Percentiles rank a stretch among this genome's conserved stretches.
Evolutionary conservation across 2,888 invertebrate genomes (phyloP).

Genomic region (Drosophila histrio): DNA sequence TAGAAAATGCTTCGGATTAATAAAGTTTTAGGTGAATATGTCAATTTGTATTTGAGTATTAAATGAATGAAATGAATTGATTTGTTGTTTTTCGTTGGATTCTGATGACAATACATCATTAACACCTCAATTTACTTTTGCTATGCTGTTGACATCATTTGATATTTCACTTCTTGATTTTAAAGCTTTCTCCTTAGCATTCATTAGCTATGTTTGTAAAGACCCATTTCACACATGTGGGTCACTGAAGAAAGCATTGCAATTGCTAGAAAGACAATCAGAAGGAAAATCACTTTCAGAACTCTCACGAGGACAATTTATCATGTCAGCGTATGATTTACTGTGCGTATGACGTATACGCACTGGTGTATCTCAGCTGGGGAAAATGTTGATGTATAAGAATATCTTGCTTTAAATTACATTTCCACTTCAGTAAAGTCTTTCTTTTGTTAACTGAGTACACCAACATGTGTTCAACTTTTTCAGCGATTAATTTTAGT

Average conservation of each 20-base stretch:
- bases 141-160: neutral
- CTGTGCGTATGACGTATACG: slow-evolving; percentile 43
- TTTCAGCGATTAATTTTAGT: neutral
- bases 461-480: neutral
- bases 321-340: slow-evolving; percentile 57
- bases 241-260: neutral
- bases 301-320: slow-evolving; percentile 35
- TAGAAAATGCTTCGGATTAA: neutral
- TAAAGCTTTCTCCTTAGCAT: no score
- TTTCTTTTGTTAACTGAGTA: neutral
- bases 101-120: neutral
- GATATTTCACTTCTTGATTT: neutral
- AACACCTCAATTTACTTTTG: neutral
- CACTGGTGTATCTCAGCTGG: slow-evolving; percentile 33
- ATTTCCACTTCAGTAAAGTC: neutral
- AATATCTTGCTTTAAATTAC: neutral
- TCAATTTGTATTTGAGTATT: neutral
- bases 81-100: neutral
- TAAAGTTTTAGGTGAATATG: neutral
- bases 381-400: neutral
- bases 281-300: neutral
- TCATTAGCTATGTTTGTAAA: neutral
- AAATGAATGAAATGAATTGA: neutral
- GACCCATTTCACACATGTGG: slow-evolving; percentile 1
- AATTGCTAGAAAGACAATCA: slow-evolving; percentile 28